A percentile compares a stretch with the other conserved stretches of the same genome.
Conservation (phyloP, 1,140 invertebrate species). For the Pristionchus pacificus region DNA sequence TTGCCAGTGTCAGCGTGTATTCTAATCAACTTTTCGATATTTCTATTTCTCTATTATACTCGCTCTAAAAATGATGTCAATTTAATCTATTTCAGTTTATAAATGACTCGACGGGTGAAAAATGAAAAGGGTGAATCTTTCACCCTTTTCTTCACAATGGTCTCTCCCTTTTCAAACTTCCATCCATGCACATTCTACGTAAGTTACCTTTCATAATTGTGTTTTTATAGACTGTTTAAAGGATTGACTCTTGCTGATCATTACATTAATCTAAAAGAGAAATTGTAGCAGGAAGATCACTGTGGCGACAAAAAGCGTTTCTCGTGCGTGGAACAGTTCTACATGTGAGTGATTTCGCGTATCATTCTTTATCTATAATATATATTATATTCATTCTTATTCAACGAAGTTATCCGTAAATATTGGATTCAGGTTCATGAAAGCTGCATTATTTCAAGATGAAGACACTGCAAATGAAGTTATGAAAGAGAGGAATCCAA, state of each 20-base stretch:
- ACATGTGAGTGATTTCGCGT: constrained; percentile 4
- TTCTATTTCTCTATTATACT: too few relatives aligned
- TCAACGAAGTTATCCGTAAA: not conserved
- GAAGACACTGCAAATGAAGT: not conserved
- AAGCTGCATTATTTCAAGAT: constrained; percentile 7
- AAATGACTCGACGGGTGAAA: too few relatives aligned
- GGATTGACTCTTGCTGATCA: too few relatives aligned
- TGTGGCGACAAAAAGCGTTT: not conserved
- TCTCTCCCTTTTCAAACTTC: constrained; percentile 17
- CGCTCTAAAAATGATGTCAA: too few relatives aligned
- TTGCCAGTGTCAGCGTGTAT: too few relatives aligned
- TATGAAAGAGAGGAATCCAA: not conserved
- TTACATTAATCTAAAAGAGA: too few relatives aligned
- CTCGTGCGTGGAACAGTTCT: constrained; percentile 19
- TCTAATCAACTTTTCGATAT: too few relatives aligned
- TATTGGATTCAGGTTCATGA: constrained; percentile 11
- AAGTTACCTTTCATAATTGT: too few relatives aligned
- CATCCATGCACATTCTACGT: constrained; percentile 11
- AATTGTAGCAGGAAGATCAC: too few relatives aligned
- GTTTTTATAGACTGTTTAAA: too few relatives aligned
- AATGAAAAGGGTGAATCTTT: too few relatives aligned
- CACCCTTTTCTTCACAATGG: constrained; percentile 19
- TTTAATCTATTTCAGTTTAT: too few relatives aligned
- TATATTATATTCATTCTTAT: not conserved
- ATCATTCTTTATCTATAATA: constrained; percentile 2